Conservation (phyloP, 2,113 vertebrate species). For the Tupaia tana region DNA sequence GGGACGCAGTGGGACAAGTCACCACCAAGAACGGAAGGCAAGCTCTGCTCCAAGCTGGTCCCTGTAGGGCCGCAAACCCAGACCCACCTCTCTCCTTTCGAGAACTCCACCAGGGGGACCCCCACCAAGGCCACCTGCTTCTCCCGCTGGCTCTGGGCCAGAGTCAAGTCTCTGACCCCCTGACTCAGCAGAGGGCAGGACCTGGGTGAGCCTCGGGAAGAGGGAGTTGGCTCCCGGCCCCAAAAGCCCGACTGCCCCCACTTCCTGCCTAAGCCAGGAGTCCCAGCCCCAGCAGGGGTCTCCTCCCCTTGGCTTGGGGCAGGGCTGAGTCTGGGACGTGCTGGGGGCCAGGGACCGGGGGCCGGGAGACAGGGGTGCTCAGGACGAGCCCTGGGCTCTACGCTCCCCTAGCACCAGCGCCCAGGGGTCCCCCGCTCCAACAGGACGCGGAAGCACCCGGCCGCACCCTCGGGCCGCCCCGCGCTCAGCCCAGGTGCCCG, state of each 20-base stretch:
- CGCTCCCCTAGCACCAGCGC: too few species aligned
- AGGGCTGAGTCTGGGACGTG: background rate
- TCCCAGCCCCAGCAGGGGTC: conserved; percentile 20
- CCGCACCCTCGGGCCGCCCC: background rate
- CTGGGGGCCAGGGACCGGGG: background rate
- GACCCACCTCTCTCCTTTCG: background rate
- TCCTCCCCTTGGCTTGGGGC: background rate
- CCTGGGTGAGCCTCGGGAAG: conserved; percentile 44
- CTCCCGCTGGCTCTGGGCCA: conserved; percentile 78
- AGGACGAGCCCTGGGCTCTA: background rate
- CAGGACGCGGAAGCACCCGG: background rate
- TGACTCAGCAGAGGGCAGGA: conserved; percentile 85
- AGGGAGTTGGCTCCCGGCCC: background rate
- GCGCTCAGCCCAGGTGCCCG: conserved; percentile 62
- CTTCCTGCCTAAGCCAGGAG: conserved; percentile 40
- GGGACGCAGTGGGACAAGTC: background rate
- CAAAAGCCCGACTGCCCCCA: background rate
- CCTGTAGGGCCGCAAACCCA: background rate
- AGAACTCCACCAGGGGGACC: background rate
- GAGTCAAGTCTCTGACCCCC: conserved; percentile 81
- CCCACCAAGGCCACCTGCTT: conserved; percentile 58
- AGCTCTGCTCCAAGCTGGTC: background rate
- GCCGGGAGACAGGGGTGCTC: background rate
- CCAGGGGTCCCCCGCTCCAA: background rate
- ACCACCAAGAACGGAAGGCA: conserved; percentile 29